Base-by-base conservation (phyloP, 2,113 vertebrate species). In the Sylvietta virens region DNA sequence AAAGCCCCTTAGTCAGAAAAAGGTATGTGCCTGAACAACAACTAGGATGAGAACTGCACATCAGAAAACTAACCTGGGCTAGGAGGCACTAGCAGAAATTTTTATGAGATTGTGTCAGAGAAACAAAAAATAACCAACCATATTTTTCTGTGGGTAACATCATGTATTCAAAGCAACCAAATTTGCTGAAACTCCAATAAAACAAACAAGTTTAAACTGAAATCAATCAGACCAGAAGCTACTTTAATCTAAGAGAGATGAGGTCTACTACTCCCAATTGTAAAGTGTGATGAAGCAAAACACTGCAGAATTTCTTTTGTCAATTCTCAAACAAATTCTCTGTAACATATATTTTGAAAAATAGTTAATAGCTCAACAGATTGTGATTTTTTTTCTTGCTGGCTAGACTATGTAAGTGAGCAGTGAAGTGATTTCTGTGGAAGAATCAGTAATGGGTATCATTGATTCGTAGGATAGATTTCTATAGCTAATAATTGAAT, bases 51-150 rank as follows among this genome's bases (percentile, higher is more conserved):
- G 58, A 95, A 94, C 13, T 16, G 85, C 73, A 45, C 53, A 81
- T 67, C 56, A 92, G 81, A 92, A 97, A 66, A 93, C 40, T 81
- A 30, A 90, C 64, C 89, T 83, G 30, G 47, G 19, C 35, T 96
- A 86, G 69, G 76, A 72, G 15, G 73, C 4, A 4, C 28, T 60
- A 62, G 54, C 42, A 95, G 69, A 28, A 91, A 95, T 93, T 96
- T 96, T 81, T 90, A 95, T 88, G 61, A 86, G 85, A 97, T 97
- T 72, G 45, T 78, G 39, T 48, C 58, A 94, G 42, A 95, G 40
- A 39, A 64, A 70, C 14, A 57, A 86, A 88, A 81, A 71, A 62
- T 47, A 81, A 42, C 22, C 10, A 74, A 65, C 8, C 5, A 17
- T 57, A 45, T 84, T 85, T 76, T 64, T 66, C 22, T 42, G 4